phyloP scores from a whole-genome alignment of 2,113 vertebrate genomes.

The Eretmochelys imbricata region DNA sequence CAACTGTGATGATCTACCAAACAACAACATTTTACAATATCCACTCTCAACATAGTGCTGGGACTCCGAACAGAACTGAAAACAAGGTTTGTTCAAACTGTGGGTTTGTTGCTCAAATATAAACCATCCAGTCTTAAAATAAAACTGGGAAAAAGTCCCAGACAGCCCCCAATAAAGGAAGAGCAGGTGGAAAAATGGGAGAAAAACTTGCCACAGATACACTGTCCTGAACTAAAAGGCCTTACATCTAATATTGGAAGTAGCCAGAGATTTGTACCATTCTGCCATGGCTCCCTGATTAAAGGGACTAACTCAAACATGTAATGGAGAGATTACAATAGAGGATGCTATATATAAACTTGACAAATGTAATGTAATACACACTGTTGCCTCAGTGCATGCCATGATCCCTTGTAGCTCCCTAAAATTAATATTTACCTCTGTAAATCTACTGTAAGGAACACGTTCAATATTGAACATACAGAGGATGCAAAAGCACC shows the following conservation, averaged over 20 bases:
- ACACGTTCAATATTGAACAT: not conserved
- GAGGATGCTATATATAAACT: constrained; percentile 34
- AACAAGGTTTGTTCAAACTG: not conserved
- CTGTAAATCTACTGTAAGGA: not conserved
- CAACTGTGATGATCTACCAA: not conserved
- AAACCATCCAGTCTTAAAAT: not conserved
- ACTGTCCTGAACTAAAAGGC: constrained; percentile 12
- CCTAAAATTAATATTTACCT: not conserved
- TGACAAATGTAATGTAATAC: constrained; percentile 33
- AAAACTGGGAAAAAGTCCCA: not conserved
- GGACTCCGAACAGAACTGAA: not conserved
- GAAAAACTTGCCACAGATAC: not conserved
- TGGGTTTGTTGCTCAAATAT: rapidly evolving
- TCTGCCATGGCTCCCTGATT: constrained; percentile 34
- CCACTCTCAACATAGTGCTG: not conserved
- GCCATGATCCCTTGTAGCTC: not conserved
- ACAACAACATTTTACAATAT: not conserved
- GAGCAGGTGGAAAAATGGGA: not conserved
- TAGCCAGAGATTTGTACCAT: not conserved
- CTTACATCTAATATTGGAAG: not conserved
- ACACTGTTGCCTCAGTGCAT: constrained; percentile 4
- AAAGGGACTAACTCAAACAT: constrained; percentile 29
- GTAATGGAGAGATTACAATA: constrained; percentile 1
- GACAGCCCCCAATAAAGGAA: not conserved
- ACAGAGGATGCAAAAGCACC: not conserved